Conservation (phyloP, 2,797 vertebrate genomes). For the Synaphobranchus kaupii region DNA sequence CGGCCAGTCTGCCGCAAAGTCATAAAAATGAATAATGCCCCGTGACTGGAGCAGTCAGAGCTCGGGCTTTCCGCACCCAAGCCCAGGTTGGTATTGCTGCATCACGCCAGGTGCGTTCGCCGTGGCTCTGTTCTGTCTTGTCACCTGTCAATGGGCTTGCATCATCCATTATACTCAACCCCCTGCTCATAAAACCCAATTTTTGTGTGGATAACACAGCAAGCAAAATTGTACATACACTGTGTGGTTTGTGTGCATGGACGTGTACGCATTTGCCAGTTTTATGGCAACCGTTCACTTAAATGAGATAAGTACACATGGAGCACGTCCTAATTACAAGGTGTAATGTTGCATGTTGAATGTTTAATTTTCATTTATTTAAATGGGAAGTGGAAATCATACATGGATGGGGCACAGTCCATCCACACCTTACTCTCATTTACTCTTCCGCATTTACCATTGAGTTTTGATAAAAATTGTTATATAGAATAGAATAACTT, state of each 20-base stretch:
- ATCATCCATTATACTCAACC: neutral
- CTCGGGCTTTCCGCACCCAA: conserved; percentile 35
- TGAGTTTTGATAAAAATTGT: neutral
- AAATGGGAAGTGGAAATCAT: neutral
- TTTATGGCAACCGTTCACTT: neutral
- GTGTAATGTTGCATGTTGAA: neutral
- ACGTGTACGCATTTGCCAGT: neutral
- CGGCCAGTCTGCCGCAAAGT: conserved; percentile 67
- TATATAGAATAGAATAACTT: no score
- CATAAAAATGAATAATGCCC: conserved; percentile 64
- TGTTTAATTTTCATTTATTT: neutral
- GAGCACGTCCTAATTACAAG: neutral
- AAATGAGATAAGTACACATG: neutral
- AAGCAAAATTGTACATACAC: neutral
- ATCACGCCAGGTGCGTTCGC: neutral
- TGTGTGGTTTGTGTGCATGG: neutral
- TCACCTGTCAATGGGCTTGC: conserved; percentile 56
- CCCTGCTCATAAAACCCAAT: neutral
- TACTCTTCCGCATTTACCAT: neutral
- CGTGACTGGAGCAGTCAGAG: conserved; percentile 61
- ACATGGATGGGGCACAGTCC: neutral
- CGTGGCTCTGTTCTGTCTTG: conserved; percentile 57
- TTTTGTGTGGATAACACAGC: neutral
- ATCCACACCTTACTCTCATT: neutral
- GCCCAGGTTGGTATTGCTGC: conserved; percentile 34